Evolutionary conservation across 2,888 invertebrate species (phyloP).

Genomic region (Sesia bembeciformis): DNA sequence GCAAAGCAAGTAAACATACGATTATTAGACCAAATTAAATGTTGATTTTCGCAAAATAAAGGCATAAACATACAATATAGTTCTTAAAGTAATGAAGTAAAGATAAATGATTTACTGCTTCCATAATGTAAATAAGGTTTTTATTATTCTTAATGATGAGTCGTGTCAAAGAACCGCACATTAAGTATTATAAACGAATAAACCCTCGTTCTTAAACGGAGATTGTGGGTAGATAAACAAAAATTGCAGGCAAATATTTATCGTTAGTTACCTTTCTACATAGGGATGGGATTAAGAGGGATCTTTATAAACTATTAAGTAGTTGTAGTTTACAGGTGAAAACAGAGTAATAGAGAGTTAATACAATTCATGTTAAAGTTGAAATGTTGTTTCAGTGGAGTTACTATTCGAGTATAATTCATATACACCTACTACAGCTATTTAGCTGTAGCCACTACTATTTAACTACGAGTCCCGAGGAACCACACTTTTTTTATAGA

Average conservation of each 20-base stretch:
- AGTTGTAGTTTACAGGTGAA: too few relatives aligned
- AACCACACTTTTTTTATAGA: too few relatives aligned
- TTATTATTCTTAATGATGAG: slow-evolving; percentile 15
- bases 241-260: slow-evolving; percentile 23
- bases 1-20: too few relatives aligned
- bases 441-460: too few relatives aligned
- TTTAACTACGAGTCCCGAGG: too few relatives aligned
- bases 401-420: too few relatives aligned
- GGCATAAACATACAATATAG: not conserved
- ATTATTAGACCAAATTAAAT: not conserved
- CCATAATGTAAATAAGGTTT: slow-evolving; percentile 25
- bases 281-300: too few relatives aligned
- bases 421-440: too few relatives aligned
- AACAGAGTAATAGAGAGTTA: too few relatives aligned
- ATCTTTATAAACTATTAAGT: too few relatives aligned
- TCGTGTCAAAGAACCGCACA: slow-evolving; percentile 28
- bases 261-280: slow-evolving; percentile 7
- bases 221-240: slow-evolving; percentile 24
- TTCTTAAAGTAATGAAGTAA: not conserved
- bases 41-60: not conserved
- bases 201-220: slow-evolving; percentile 14
- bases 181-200: slow-evolving; percentile 50
- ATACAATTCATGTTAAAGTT: too few relatives aligned
- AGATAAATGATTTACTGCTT: slow-evolving; percentile 4
- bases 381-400: too few relatives aligned